Conservation (phyloP, 2,797 vertebrate species). For the Heliangelus exortis region DNA sequence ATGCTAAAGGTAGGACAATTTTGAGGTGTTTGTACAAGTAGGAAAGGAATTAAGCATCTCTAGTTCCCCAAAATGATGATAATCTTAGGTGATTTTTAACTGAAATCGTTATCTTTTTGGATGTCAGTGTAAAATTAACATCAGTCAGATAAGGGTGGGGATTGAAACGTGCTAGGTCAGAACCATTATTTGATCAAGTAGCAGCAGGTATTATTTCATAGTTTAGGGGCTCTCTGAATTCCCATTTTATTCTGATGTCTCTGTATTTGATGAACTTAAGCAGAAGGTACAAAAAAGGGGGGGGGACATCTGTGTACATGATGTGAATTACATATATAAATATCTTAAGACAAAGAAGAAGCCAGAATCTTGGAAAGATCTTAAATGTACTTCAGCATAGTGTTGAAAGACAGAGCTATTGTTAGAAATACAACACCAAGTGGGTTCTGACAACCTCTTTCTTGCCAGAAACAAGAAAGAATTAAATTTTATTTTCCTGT, state of each 20-base stretch:
- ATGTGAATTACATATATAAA: neutral
- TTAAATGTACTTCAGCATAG: neutral
- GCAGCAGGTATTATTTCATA: constrained; percentile 9
- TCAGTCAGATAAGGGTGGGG: constrained; percentile 45
- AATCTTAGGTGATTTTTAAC: neutral
- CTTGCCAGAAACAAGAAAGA: constrained; percentile 41
- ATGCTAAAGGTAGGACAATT: neutral
- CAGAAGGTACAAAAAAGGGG: neutral
- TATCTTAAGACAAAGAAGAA: constrained; percentile 9
- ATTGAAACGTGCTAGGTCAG: constrained; percentile 26
- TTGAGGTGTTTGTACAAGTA: neutral
- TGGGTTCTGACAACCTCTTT: constrained; percentile 52
- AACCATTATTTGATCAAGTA: constrained; percentile 17
- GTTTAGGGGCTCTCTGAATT: neutral
- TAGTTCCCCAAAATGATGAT: neutral
- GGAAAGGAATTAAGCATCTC: neutral
- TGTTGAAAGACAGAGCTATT: constrained; percentile 50
- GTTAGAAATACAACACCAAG: constrained; percentile 38
- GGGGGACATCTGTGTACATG: neutral
- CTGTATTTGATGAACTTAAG: neutral
- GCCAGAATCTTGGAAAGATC: neutral
- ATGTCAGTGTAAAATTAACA: constrained; percentile 48
- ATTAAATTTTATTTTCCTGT: constrained; percentile 40
- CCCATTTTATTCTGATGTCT: neutral
- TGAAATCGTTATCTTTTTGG: neutral